Base-by-base conservation (phyloP, 2,113 vertebrate genomes). In the Addax nasomaculatus region DNA sequence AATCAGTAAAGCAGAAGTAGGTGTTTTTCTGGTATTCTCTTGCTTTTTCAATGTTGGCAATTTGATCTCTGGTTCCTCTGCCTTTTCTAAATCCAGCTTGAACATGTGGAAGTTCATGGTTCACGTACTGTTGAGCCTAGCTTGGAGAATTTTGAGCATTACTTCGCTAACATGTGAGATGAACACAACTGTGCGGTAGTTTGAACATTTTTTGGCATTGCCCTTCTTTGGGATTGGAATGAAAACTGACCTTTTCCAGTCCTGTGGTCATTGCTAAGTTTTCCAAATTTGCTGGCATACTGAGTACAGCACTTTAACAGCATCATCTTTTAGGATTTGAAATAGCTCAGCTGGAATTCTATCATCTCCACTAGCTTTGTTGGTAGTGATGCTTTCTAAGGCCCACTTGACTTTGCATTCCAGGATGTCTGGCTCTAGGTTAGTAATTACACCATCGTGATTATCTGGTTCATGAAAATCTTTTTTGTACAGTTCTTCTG, bases 181-280 rank as follows among this genome's bases (percentile, higher is more conserved):
- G 9, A 70, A 36, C 0, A 1, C 19, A 70, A 36, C 6, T 70
- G 67, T 70, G 67, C 0, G 0, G n/a, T 36, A 70, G 67, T 23
- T 39, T 23, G 19, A 39, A 23, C 67, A 23, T 39, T 12, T 11
- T 70, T 70, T 70, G n/a, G n/a, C 67, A 70, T 12, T 70, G 9
- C 9, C 64, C 4, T 70, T 70, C 19, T 70, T 23, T 70, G n/a
- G 19, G 17, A 70, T 3, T 70, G 67, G 64, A 70, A 70, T 70
- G n/a, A 70, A 70, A 70, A 70, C 67, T 70, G n/a, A 2, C n/a
- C 19, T 70, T 70, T 70, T 36, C 67, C n/a, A 70, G n/a, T 70
- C 19, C n/a, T 70, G n/a, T 39, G 67, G 67, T 36, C 67, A 70
- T 17, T 12, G 19, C n/a, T 70, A 5, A 39, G 67, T 70, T 36